Evolutionary conservation across 2,113 vertebrate genomes (phyloP).

Genomic region (Gasterosteus nipponicus): DNA sequence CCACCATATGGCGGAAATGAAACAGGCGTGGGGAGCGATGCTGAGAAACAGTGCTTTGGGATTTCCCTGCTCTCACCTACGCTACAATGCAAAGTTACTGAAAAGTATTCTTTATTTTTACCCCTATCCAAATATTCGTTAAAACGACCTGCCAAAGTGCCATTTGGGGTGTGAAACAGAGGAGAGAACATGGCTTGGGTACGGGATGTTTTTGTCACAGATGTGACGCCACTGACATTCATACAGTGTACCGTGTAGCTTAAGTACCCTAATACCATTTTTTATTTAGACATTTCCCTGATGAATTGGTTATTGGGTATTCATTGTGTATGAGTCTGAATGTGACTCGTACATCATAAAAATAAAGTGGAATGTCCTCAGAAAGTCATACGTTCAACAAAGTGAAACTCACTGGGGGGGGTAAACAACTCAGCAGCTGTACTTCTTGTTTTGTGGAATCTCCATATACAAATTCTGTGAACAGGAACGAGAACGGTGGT

Average conservation of each 20-base stretch:
- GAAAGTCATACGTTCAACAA: background rate
- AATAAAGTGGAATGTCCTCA: background rate
- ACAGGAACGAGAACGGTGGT: slow-evolving; percentile 38
- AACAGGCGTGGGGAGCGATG: slow-evolving; percentile 36
- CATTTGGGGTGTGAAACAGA: background rate
- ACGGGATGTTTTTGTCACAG: background rate
- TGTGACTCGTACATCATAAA: background rate
- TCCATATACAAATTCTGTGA: slow-evolving; percentile 52
- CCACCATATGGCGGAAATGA: slow-evolving; percentile 43
- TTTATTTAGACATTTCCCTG: background rate
- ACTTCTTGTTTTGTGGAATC: slow-evolving; percentile 15
- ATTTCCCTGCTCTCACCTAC: background rate
- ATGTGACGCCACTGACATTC: background rate
- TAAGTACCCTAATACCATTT: background rate
- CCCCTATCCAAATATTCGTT: background rate
- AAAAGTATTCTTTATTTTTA: background rate
- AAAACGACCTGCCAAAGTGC: too few relatives aligned
- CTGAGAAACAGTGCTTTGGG: background rate
- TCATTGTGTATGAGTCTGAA: slow-evolving; percentile 3
- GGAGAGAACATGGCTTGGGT: background rate
- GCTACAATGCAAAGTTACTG: background rate
- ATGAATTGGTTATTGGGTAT: slow-evolving; percentile 27
- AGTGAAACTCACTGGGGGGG: background rate
- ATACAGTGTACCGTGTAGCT: background rate
- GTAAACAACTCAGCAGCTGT: background rate